Conservation (phyloP, 2,888 invertebrate species). For the Rhodophaea formosa region DNA sequence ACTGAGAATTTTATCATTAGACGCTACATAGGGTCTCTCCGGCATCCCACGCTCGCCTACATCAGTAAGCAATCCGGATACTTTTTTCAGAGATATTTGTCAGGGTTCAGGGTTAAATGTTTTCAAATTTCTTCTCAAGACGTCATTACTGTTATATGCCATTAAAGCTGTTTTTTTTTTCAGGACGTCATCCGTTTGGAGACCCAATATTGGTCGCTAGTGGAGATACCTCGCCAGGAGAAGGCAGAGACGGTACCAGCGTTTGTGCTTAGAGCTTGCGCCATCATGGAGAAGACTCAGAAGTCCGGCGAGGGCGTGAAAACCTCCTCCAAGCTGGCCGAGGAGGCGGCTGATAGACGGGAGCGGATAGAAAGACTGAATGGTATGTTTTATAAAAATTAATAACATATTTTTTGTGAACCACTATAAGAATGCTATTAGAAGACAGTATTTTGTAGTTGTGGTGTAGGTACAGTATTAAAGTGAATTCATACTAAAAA, state of each 20-base stretch:
- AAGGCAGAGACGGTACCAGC: conserved; percentile 96
- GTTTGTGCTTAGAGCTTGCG: conserved; percentile 93
- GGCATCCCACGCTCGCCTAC: no score
- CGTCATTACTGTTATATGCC: no score
- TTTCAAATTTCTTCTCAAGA: neutral
- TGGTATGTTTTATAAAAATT: conserved; percentile 77
- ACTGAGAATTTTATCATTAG: no score
- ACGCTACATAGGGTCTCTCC: no score
- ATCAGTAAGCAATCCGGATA: no score
- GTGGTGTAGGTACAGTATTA: no score
- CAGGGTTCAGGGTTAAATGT: neutral
- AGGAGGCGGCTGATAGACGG: conserved; percentile 91
- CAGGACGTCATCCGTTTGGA: conserved; percentile 95
- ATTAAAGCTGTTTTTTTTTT: conserved; percentile 21
- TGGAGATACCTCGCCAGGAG: conserved; percentile 96
- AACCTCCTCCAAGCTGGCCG: conserved; percentile 90
- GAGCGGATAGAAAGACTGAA: conserved; percentile 93
- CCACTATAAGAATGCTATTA: no score
- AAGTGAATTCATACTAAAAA: no score
- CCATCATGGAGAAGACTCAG: conserved; percentile 95
- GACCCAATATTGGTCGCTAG: conserved; percentile 96
- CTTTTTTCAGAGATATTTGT: no score
- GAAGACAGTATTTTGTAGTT: no score
- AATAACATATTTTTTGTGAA: neutral
- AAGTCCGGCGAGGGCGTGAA: conserved; percentile 94